Base-by-base conservation (phyloP, 2,797 vertebrate species). In the Ctenopoma multispine region DNA sequence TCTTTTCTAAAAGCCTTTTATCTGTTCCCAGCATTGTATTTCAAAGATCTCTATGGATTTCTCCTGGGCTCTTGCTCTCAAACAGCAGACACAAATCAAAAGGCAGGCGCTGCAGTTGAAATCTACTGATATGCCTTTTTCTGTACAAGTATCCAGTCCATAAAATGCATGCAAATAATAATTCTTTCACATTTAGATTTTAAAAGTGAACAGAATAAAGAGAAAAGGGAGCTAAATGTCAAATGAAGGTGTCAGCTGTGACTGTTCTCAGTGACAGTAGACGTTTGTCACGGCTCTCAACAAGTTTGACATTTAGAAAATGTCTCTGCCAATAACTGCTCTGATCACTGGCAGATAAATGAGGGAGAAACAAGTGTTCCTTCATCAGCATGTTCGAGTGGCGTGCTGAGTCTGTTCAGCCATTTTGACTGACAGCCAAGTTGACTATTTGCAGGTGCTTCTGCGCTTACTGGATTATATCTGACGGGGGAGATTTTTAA, bases 221-320 rank as follows among this genome's bases (percentile, higher is more conserved):
- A 54, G 58, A 58, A 69, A 20, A 65, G 76, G 63, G 63, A 18
- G 62, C 63, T 80, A 78, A 90, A 92, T 90, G 89, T 86, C 85
- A 91, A 76, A 84, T 44, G 74, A 69, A 85, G 72, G 77, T 65
- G 69, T 84, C 74, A 44, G 80, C 87, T 66, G 63, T 64, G 70
- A 72, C 78, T 63, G 66, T 56, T 71, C 50, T 57, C 29, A 1
- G 63, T 63, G 68, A 79, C 81, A 71, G 54, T 8, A 49, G 48
- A 74, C 21, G 74, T 72, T 77, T 75, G 66, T 83, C 80, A 41
- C 59, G 50, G 67, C 79, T 72, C 80, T 86, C 80, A 69, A 84
- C 72, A 69, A 60, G 62, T 75, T 41, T 92, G 92, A 93, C 91
- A 92, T 93, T 93, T 90, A 67, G 77, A 71, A 89, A 93, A 90